Evolutionary conservation across 2,797 vertebrate genomes (phyloP), one percentile per base, ranked within the genome.

Genomic region (Lates japonicus): DNA sequence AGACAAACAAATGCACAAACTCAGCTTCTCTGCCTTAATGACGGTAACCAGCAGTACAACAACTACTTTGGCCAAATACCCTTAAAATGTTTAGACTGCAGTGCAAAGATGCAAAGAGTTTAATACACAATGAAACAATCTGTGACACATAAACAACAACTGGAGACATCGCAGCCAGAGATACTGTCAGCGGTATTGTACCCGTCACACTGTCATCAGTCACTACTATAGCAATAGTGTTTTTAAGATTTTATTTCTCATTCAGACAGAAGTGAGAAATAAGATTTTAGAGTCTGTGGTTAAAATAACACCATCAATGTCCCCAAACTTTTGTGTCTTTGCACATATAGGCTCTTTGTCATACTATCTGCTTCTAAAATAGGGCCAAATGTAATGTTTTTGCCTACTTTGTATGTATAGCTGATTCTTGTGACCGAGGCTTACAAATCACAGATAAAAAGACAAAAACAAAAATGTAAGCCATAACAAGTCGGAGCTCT

Each of bases 51-150:
- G 76, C 61, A 76, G 67, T 51, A 65, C 29, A 33, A 76, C 51
- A 64, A 39, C 66, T 55, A 39, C 72, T 71, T 75, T 20, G 64
- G 66, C 70, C 85, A 71, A 57, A 87, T 60, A 76, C 69, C 55
- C 41, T 55, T 16, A 57, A 73, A 64, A 85, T 1, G 19, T 73
- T 79, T 57, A 44, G 78, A 81, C 77, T 64, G 74, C 81, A 81
- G 75, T 83, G 78, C 80, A 70, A 88, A 89, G 78, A 71, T 70
- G 69, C 83, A 80, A 59, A 55, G 61, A 62, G 70, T 76, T 79
- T 70, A 35, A 71, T 11, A 35, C 62, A 77, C 59, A 52, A 42
- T 54, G 42, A 65, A 63, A 72, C 42, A 57, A 62, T 67, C 67
- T 63, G 20, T 59, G 66, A 74, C 51, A 44, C n/a, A 16, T 80